phyloP scores from a whole-genome alignment of 2,888 invertebrate genomes.

The Hartigia nigra region DNA sequence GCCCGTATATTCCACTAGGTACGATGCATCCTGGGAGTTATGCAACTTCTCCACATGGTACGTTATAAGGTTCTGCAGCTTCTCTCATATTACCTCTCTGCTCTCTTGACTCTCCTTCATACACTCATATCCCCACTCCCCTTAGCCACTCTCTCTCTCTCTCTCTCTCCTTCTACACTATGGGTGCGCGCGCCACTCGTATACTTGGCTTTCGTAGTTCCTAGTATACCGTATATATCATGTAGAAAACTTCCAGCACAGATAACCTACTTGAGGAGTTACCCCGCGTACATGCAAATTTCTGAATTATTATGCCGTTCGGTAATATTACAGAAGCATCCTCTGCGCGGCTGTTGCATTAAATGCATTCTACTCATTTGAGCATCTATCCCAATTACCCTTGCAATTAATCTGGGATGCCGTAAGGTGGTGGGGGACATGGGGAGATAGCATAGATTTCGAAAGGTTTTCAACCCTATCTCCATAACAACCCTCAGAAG shows the following conservation, averaged over 20 bases:
- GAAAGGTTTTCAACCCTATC: neutral
- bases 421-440: neutral
- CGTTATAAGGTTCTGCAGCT: neutral
- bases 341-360: slow-evolving; percentile 1
- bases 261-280: slow-evolving; percentile 67
- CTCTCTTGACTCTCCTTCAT: slow-evolving; percentile 1
- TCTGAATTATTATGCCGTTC: slow-evolving; percentile 64
- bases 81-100: neutral
- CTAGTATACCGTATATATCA: slow-evolving; percentile 39
- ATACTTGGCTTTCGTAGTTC: neutral
- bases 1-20: slow-evolving; percentile 28
- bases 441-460: neutral
- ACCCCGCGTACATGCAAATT: slow-evolving; percentile 67
- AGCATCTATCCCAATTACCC: neutral
- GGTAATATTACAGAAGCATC: slow-evolving; percentile 44
- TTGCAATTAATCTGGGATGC: slow-evolving; percentile 2
- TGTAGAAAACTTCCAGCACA: slow-evolving; percentile 62
- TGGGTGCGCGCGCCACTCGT: neutral
- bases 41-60: slow-evolving; percentile 41
- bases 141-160: neutral
- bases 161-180: slow-evolving; percentile 24
- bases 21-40: slow-evolving; percentile 32
- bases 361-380: neutral
- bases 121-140: neutral
- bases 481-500: neutral